Base-by-base conservation (phyloP, 2,113 vertebrate genomes). In the Emydura subglobosa region DNA sequence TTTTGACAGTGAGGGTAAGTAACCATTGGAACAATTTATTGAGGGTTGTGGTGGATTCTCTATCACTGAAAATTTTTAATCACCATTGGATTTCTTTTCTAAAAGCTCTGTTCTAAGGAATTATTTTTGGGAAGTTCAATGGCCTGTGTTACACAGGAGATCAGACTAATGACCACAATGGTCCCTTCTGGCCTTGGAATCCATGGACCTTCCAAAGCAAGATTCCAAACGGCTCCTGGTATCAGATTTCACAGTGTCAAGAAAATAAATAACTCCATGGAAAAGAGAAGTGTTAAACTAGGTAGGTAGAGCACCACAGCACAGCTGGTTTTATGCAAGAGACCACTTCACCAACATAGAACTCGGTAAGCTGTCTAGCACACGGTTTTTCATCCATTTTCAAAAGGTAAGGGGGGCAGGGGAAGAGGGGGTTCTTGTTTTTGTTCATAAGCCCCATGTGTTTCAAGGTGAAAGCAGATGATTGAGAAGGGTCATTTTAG, bases 171-270 rank as follows among this genome's bases (percentile, higher is more conserved):
- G 4, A n/a, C n/a, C 65, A 21, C 47, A 93, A 51, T 91, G 92
- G 65, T 96, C 91, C 80, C 83, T 90, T 93, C 85, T 95, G 88
- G 94, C 95, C 94, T 95, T 94, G 50, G 34, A 89, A 79, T 2
- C 95, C 92, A 97, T 94, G 97, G 79, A 89, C 93, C 95, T 96
- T 91, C 81, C 95, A 96, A 96, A 95, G 95, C 81, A 68, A 95
- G 95, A 94, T 97, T 25, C 22, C 22, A 95, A 97, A 84, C 94
- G 89, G 65, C 11, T 92, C 42, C 85, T 96, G 88, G 94, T 95
- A 90, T 97, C 39, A 27, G 10, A 1, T 96, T 79, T 95, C 76
- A 89, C 86, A 51, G 79, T 83, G 91, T 93, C 90, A 96, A 96
- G 91, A 68, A 51, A 86, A 76, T 81, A 9, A 19, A 44, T 6